Conservation (phyloP, 2,888 invertebrate genomes). For the Amiota minor region DNA sequence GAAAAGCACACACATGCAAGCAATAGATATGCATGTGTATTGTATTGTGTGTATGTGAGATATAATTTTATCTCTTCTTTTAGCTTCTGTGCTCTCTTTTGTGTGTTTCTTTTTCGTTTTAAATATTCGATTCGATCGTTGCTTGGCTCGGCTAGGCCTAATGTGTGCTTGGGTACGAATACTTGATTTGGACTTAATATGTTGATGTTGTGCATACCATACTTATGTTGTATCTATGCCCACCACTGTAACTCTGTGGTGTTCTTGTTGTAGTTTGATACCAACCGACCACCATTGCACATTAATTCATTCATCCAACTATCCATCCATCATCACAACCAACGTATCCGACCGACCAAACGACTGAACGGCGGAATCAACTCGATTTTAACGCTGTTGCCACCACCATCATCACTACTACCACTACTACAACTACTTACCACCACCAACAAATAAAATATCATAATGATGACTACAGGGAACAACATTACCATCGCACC, state of each 20-base stretch:
- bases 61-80: no score
- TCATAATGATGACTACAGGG: background rate
- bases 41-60: no score
- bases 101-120: no score
- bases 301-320: no score
- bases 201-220: no score
- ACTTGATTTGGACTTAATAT: no score
- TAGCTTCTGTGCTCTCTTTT: no score
- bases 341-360: background rate
- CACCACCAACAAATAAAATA: background rate
- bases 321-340: background rate
- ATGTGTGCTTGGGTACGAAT: no score
- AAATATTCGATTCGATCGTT: no score
- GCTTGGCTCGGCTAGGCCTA: no score
- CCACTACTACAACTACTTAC: background rate
- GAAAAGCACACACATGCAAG: no score
- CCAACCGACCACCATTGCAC: background rate
- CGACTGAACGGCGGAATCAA: background rate
- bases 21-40: no score
- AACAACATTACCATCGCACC: slow-evolving; percentile 6
- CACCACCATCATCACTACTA: background rate
- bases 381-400: background rate
- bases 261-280: background rate
- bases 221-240: background rate
- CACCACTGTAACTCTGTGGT: background rate